Evolutionary conservation across 2,888 invertebrate species (phyloP).

Genomic region (Melitaea athalia): DNA sequence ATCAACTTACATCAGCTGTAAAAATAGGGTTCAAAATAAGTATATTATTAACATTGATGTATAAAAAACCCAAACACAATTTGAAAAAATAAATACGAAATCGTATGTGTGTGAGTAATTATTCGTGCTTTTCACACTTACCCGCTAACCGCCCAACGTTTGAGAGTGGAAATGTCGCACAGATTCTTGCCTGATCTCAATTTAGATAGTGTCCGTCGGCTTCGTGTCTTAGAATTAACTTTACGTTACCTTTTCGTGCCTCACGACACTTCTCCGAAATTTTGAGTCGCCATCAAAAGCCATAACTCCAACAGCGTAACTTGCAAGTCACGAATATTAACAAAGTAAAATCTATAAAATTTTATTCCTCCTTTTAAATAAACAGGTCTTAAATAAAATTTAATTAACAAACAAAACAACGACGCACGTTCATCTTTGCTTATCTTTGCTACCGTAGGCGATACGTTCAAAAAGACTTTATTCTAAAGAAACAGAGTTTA

Average conservation of each 20-base stretch:
- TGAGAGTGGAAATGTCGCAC: slow-evolving; percentile 66
- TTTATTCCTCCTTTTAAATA: slow-evolving; percentile 27
- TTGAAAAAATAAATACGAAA: slow-evolving; percentile 16
- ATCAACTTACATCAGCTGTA: too few relatives aligned
- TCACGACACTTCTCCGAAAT: slow-evolving; percentile 50
- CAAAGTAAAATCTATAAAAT: slow-evolving; percentile 18
- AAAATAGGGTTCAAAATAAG: too few relatives aligned
- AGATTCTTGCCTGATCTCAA: slow-evolving; percentile 39
- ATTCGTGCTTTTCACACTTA: slow-evolving; percentile 75
- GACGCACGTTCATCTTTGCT: slow-evolving; percentile 36
- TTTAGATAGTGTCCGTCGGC: slow-evolving; percentile 34
- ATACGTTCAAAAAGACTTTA: slow-evolving; percentile 45
- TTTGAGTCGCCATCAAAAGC: slow-evolving; percentile 25
- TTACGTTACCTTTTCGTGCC: slow-evolving; percentile 41
- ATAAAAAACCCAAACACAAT: background rate
- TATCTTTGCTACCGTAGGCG: slow-evolving; percentile 27
- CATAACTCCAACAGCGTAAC: slow-evolving; percentile 13
- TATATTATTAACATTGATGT: too few relatives aligned
- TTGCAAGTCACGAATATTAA: slow-evolving; percentile 38
- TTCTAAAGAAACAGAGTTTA: slow-evolving; percentile 50
- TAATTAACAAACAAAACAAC: slow-evolving; percentile 65
- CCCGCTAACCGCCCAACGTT: slow-evolving; percentile 65
- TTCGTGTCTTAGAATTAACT: slow-evolving; percentile 45
- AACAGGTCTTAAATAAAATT: slow-evolving; percentile 48
- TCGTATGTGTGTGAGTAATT: slow-evolving; percentile 64